Evolutionary conservation across 2,888 invertebrate species (phyloP), one percentile per base, ranked within the genome.

Genomic region (Cataglyphis albicans): DNA sequence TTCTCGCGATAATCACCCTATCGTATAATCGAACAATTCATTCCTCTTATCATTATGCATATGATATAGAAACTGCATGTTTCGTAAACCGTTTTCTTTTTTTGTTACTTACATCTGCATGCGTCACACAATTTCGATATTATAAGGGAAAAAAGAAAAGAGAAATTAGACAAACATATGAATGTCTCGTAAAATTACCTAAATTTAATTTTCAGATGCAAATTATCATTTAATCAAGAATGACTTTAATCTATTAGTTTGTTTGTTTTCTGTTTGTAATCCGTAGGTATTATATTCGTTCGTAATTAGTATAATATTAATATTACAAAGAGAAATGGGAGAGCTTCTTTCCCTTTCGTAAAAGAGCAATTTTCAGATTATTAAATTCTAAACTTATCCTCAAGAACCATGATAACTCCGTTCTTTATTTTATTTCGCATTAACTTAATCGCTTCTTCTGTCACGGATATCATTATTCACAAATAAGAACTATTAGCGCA

Each of bases 61-160:
- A 32, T 55, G 18, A 6, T 55, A 21, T 29, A 75, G 75, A 75
- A 65, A 52, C 29, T 64, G 74, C 48, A 48, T 52, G 38, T 25
- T 65, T 35, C 21, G 48, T 75, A 64, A 38, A 64, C 48, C 38
- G 38, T 35, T 25, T 38, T 35, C 18, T 38, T 29, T 29, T 29
- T 25, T 29, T n/a, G n/a, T 1, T 29, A 75, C 64, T 75, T 64
- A 38, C 12, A 52, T n/a, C 52, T 64, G 7, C 35, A 48, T 21
- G 63, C 52, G 35, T 64, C 38, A 35, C 75, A 75, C 18, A 25
- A 21, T 38, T 52, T 38, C 25, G 25, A 65, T 55, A 35, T 25
- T 63, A 64, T 7, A 44, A 65, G 25, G 6, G 6, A 18, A 48
- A 48, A 48, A 21, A 35, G 2, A 18, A 38, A 64, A 35, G 15